Base-by-base conservation (phyloP, 2,113 vertebrate genomes). In the Panurus biarmicus region DNA sequence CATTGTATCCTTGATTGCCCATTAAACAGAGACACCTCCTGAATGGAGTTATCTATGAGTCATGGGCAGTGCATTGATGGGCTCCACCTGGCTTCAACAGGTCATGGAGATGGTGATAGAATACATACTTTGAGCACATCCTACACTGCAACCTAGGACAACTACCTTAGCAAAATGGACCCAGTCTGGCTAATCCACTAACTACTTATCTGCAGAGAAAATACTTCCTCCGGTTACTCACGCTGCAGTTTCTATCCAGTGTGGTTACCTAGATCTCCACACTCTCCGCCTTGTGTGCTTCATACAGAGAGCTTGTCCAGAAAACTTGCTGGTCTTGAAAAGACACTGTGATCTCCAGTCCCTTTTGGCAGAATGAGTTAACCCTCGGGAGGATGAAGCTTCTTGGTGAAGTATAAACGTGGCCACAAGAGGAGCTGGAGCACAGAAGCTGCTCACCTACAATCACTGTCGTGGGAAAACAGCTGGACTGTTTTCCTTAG, bases 201-300 rank as follows among this genome's bases (percentile, higher is more conserved):
- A 53, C 54, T 9, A 54, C 7, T 58, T 26, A 25, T 5, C 47
- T 26, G 4, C 9, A 54, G 25, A 25, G 25, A 31, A 77, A 80
- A 86, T 18, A 4, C 8, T 71, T 67, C 26, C 24, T 56, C 13
- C 12, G 9, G 6, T 73, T 84, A 24, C 38, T 28, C 14, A 33
- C 0, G 0, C 35, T 48, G 19, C 21, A 35, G 14, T 28, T 64
- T 86, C 47, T 42, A 21, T 10, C 25, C 0, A 0, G 3, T 51
- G 42, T 71, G 28, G 9, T 61, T n/a, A 50, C 6, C 44, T 66
- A 66, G 7, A 48, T 33, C 22, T 65, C 25, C 47, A 72, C 25
- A 23, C 14, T 47, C 6, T 79, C 36, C 22, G 33, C 8, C 19
- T 38, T 56, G 23, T 8, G 26, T 60, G n/a, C 26, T 53, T 61